Conservation (phyloP, 1,140 invertebrate species). For the Dreissena polymorpha region DNA sequence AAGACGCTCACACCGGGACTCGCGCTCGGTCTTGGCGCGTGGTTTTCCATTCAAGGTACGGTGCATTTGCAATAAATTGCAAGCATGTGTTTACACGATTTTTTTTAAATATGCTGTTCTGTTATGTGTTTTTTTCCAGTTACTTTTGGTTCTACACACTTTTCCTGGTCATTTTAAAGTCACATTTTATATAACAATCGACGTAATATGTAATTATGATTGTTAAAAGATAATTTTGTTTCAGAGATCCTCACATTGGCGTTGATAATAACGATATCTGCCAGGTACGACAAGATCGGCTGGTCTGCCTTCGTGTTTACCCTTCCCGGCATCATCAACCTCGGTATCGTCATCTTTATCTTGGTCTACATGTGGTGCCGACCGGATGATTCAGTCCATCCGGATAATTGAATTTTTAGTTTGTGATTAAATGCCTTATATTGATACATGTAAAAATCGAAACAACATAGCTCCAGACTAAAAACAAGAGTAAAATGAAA, state of each 20-base stretch:
- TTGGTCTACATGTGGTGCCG: slow-evolving; percentile 19
- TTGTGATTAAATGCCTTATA: too few relatives aligned
- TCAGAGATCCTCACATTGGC: slow-evolving; percentile 19
- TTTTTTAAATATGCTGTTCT: too few relatives aligned
- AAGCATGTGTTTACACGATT: too few relatives aligned
- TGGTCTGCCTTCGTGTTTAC: slow-evolving; percentile 37
- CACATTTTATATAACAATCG: too few relatives aligned
- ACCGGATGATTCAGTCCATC: background rate
- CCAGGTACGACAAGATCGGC: slow-evolving; percentile 21
- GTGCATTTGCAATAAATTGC: too few relatives aligned
- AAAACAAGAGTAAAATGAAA: too few relatives aligned
- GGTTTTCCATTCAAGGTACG: slow-evolving; percentile 31
- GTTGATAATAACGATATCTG: background rate
- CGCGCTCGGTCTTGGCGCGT: slow-evolving; percentile 4
- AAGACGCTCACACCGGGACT: background rate
- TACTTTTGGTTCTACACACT: too few relatives aligned
- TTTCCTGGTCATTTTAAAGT: too few relatives aligned
- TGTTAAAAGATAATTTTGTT: background rate
- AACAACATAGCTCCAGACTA: too few relatives aligned
- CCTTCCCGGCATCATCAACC: slow-evolving; percentile 16
- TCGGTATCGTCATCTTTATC: slow-evolving; percentile 14
- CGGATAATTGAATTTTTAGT: background rate
- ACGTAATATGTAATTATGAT: too few relatives aligned
- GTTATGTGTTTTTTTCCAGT: too few relatives aligned
- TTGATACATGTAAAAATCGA: too few relatives aligned